These are phyloP conservation scores for Sarcophilus harrisii DNA, from an alignment of 2,797 vertebrate genomes.

Conservation along the genomic window DNA sequence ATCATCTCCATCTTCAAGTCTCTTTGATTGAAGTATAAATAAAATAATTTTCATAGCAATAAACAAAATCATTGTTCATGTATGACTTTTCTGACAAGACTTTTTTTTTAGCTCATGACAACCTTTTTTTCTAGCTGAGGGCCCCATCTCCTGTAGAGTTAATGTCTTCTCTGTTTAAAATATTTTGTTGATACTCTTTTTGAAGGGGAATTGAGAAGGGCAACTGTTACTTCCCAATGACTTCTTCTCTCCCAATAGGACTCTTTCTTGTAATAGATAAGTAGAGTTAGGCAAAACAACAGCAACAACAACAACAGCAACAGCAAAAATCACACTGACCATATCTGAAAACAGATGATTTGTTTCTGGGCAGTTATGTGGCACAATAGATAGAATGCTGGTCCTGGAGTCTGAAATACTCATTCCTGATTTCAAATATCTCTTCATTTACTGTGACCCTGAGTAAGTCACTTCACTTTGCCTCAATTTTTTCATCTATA, in stretches of 20 bases:
- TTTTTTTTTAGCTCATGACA: not conserved
- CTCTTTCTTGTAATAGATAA: not conserved
- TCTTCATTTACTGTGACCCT: not conserved
- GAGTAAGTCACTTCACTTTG: not conserved
- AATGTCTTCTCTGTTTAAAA: not conserved
- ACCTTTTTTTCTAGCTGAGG: slow-evolving; percentile 30
- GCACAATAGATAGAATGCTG: not conserved
- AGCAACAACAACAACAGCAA: too few species aligned
- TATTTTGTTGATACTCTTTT: not conserved
- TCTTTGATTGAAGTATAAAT: not conserved
- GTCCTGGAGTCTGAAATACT: not conserved
- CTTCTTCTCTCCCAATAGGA: not conserved
- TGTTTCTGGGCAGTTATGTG: not conserved
- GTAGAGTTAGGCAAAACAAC: not conserved
- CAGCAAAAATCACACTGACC: not conserved
- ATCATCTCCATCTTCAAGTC: slow-evolving; percentile 27
- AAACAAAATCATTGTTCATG: slow-evolving; percentile 24
- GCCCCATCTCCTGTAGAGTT: slow-evolving; percentile 38
- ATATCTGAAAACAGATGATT: not conserved
- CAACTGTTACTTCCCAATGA: not conserved
- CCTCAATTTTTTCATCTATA: not conserved
- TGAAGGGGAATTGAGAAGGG: not conserved
- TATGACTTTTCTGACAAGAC: slow-evolving; percentile 30
- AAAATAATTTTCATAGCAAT: not conserved
- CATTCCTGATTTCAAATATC: not conserved